Evolutionary conservation across 2,888 invertebrate genomes (phyloP).

Genomic region (Diachrysia chrysitis): DNA sequence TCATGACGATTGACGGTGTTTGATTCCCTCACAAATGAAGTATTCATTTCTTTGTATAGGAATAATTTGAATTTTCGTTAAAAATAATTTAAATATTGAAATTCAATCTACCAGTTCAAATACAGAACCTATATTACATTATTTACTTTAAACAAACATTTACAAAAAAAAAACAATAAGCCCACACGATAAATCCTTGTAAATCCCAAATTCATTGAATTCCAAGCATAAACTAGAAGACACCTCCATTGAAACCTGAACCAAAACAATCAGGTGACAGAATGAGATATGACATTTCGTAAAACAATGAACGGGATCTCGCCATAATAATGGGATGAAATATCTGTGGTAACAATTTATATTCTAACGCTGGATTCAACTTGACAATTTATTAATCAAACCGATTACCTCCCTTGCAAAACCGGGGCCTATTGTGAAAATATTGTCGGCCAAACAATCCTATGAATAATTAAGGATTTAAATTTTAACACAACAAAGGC

Average conservation of each 20-base stretch:
- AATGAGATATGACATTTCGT: constrained; percentile 87
- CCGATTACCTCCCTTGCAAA: constrained; percentile 87
- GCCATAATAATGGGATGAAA: constrained; percentile 86
- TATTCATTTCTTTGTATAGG: too few species aligned
- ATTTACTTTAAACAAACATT: neutral
- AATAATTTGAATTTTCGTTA: too few species aligned
- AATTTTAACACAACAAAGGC: constrained; percentile 88
- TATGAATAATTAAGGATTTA: constrained; percentile 89
- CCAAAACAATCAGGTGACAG: constrained; percentile 87
- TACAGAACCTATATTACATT: too few species aligned
- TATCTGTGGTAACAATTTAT: constrained; percentile 89
- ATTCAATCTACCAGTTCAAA: too few species aligned
- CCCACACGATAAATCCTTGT: constrained; percentile 33
- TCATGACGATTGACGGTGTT: too few species aligned
- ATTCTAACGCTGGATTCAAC: constrained; percentile 88
- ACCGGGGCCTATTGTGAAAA: constrained; percentile 87
- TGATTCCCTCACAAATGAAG: too few species aligned
- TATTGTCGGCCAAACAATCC: constrained; percentile 88
- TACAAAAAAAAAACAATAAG: neutral
- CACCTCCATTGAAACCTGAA: constrained; percentile 70
- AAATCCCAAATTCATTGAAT: constrained; percentile 62
- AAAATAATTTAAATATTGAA: too few species aligned
- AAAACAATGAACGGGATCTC: constrained; percentile 87
- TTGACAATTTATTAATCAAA: constrained; percentile 90
- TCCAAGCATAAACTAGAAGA: constrained; percentile 65